Conservation (phyloP, 2,888 invertebrate genomes). For the Tiliacea aurago region DNA sequence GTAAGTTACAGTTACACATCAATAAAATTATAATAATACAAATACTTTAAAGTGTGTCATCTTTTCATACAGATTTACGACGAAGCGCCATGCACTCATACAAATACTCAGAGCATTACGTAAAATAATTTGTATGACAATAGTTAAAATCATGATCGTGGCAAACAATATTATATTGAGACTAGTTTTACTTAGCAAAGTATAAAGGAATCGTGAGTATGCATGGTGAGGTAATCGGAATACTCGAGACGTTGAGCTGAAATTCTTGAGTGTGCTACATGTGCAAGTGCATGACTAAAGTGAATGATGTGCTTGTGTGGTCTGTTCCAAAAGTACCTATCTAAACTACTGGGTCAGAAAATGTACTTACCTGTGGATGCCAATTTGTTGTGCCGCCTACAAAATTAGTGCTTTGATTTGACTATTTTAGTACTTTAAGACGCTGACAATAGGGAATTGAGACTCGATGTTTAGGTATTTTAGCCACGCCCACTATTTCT, state of each 20-base stretch:
- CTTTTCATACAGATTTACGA: constrained; percentile 26
- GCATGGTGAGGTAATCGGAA: constrained; percentile 17
- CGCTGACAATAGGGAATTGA: too few species aligned
- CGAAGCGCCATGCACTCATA: constrained; percentile 12
- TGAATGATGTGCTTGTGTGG: not conserved
- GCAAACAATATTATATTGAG: constrained; percentile 12
- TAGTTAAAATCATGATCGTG: constrained; percentile 16
- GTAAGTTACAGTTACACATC: too few species aligned
- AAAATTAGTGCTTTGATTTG: not conserved
- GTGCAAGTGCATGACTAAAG: not conserved
- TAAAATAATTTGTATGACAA: constrained; percentile 58
- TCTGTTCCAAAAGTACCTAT: not conserved
- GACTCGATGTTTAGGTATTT: too few species aligned
- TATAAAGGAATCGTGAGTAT: constrained; percentile 47
- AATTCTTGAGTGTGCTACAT: not conserved
- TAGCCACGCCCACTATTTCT: too few species aligned
- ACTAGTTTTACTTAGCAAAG: constrained; percentile 17
- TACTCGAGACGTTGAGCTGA: not conserved
- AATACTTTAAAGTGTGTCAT: constrained; percentile 42
- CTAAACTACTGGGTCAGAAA: not conserved
- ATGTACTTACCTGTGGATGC: not conserved
- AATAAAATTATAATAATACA: not conserved
- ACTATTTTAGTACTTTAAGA: not conserved
- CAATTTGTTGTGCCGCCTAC: not conserved
- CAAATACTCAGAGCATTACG: constrained; percentile 26